Percentiles rank a stretch among this genome's conserved stretches.
Evolutionary conservation across 2,797 vertebrate genomes (phyloP).

Genomic region (Alectoris magna): DNA sequence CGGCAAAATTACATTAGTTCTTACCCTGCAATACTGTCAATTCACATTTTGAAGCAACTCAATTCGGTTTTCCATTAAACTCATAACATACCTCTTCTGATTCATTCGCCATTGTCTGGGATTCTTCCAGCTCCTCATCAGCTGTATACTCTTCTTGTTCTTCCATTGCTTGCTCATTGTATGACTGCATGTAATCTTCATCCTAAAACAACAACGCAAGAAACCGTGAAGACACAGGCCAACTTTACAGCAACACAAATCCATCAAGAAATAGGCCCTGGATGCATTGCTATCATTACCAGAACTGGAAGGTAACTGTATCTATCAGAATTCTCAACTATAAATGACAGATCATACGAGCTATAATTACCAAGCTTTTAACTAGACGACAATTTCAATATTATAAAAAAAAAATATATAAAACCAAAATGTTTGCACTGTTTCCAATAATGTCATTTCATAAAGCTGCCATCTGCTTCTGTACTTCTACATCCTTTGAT

Average conservation of each 20-base stretch:
- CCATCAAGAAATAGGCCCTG: fast-evolving
- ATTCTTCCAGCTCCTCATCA: conserved; percentile 78
- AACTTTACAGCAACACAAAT: neutral
- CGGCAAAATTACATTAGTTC: neutral
- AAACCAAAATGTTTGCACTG: neutral
- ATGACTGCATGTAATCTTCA: conserved; percentile 87
- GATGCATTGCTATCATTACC: neutral
- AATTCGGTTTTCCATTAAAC: conserved; percentile 18
- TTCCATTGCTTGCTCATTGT: conserved; percentile 77
- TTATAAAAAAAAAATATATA: neutral
- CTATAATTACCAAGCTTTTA: neutral
- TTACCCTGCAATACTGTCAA: neutral
- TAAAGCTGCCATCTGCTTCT: neutral
- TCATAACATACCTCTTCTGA: conserved; percentile 84
- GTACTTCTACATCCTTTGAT: neutral
- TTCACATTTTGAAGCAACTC: neutral
- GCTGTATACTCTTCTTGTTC: conserved; percentile 76
- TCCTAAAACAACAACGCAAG: conserved; percentile 77
- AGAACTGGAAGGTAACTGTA: neutral
- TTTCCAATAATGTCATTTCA: neutral
- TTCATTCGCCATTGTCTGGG: conserved; percentile 81
- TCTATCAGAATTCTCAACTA: neutral
- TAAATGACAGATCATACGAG: neutral
- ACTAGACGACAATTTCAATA: neutral
- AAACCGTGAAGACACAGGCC: neutral